Percentiles rank a stretch among this genome's conserved stretches.
Evolutionary conservation across 1,140 invertebrate species (phyloP).

Genomic region (Ridgeia piscesae): DNA sequence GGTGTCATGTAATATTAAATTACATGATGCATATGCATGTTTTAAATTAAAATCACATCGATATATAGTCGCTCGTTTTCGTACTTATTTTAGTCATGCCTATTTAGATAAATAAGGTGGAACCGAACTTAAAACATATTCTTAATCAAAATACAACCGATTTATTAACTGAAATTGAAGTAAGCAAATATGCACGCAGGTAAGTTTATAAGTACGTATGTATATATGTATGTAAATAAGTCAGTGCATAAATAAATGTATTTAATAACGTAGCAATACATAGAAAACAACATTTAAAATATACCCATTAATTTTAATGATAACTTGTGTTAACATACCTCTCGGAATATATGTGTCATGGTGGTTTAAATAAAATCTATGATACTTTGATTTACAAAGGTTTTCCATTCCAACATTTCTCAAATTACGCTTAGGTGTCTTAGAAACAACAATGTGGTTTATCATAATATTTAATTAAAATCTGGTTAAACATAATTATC

Average conservation of each 20-base stretch:
- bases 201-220: not conserved
- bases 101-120: not conserved
- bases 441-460: not conserved
- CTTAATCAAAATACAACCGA: not conserved
- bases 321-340: no score
- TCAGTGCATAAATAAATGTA: not conserved
- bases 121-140: not conserved
- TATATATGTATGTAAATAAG: not conserved
- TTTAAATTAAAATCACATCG: not conserved
- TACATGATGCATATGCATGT: not conserved
- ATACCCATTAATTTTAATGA: no score
- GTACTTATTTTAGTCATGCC: not conserved
- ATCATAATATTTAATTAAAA: not conserved
- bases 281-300: no score
- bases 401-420: not conserved
- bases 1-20: not conserved
- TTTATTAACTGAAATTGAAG: not conserved
- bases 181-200: not conserved
- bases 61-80: not conserved
- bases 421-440: not conserved
- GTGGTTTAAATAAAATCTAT: not conserved
- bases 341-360: no score
- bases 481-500: not conserved
- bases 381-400: not conserved
- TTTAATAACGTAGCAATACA: not conserved